A percentile compares a stretch with the other conserved stretches of the same genome.
phyloP scores from a whole-genome alignment of 2,888 invertebrate species.

The Spatulosminthurus flaviceps region DNA sequence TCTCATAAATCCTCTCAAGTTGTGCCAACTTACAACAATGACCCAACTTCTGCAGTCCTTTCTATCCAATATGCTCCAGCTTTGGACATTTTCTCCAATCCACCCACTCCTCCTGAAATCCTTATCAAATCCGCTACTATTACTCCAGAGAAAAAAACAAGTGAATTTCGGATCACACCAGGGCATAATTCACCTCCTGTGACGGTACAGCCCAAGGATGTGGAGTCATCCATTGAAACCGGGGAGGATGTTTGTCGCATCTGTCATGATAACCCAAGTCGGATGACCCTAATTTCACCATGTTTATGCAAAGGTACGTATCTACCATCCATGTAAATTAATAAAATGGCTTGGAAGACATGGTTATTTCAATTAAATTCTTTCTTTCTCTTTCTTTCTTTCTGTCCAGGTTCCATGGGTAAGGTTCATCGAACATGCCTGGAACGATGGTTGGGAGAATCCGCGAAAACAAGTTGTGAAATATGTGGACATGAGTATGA shows the following conservation, averaged over 20 bases:
- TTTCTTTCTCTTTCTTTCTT: not conserved
- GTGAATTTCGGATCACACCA: not conserved
- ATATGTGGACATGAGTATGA: slow-evolving; percentile 54
- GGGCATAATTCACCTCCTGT: not conserved
- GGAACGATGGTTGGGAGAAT: slow-evolving; percentile 62
- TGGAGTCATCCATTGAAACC: slow-evolving; percentile 18
- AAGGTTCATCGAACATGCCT: slow-evolving; percentile 61
- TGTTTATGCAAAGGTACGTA: slow-evolving; percentile 62
- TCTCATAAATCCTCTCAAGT: slow-evolving; percentile 34
- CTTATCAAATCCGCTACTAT: too few species aligned
- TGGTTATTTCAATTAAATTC: too few species aligned
- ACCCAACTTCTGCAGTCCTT: too few species aligned
- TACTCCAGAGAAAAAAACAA: not conserved
- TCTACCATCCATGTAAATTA: not conserved
- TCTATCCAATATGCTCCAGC: not conserved
- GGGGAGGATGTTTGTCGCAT: slow-evolving; percentile 52
- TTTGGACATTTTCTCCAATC: not conserved
- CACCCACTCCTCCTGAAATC: too few species aligned
- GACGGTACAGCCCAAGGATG: not conserved
- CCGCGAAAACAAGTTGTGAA: slow-evolving; percentile 59
- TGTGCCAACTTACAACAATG: not conserved
- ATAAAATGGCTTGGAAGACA: too few species aligned
- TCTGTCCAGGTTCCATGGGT: slow-evolving; percentile 60
- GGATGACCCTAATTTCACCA: slow-evolving; percentile 58
- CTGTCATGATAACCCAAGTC: slow-evolving; percentile 61